Conservation (phyloP, 2,797 vertebrate genomes). For the Agapornis canus region DNA sequence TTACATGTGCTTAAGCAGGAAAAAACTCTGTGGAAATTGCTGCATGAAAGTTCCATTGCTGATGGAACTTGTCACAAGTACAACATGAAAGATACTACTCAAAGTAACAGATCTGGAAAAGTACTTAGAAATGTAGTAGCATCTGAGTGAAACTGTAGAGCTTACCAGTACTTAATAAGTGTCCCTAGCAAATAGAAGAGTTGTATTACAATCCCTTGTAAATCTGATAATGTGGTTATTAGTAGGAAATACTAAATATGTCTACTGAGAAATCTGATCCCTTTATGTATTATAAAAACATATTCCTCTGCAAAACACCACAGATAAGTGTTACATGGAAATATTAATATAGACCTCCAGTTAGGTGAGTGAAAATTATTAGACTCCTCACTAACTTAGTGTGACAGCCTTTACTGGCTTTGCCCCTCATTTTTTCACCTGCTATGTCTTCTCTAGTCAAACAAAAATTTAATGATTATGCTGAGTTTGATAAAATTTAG, state of each 20-base stretch:
- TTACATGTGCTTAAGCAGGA: neutral
- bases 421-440: neutral
- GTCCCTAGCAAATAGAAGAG: neutral
- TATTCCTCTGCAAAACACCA: neutral
- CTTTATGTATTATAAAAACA: neutral
- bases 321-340: neutral
- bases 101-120: neutral
- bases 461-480: neutral
- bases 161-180: neutral
- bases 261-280: neutral
- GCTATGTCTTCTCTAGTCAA: neutral
- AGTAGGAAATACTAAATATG: neutral
- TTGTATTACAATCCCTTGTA: neutral
- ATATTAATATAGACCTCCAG: neutral
- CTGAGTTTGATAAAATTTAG: neutral
- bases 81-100: neutral
- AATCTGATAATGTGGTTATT: neutral
- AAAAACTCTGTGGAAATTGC: neutral
- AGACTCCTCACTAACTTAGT: neutral
- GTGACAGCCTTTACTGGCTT: neutral
- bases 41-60: neutral
- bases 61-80: neutral
- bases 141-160: neutral
- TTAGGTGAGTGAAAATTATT: neutral
- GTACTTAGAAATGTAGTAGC: neutral